Evolutionary conservation across 2,888 invertebrate species (phyloP).

Genomic region (Eristalinus sepulchralis): DNA sequence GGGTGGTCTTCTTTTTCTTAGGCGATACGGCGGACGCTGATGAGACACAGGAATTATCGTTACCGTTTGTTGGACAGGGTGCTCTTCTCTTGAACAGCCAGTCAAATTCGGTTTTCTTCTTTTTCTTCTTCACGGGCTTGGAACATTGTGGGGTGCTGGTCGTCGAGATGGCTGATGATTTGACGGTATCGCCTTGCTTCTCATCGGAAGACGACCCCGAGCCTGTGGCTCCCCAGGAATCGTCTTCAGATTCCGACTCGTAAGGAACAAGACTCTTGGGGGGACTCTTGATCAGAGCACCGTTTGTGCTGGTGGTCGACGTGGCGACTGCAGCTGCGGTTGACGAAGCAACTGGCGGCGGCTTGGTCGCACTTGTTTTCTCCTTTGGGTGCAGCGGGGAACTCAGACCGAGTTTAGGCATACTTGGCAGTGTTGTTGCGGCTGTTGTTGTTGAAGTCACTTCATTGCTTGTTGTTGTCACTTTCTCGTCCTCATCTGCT

Average conservation of each 20-base stretch:
- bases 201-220: constrained; percentile 72
- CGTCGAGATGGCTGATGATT: constrained; percentile 52
- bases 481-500: constrained; percentile 49
- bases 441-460: constrained; percentile 73
- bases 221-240: constrained; percentile 60
- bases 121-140: constrained; percentile 64
- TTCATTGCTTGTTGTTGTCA: constrained; percentile 72
- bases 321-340: constrained; percentile 23
- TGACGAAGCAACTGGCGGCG: constrained; percentile 18
- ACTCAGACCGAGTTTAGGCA: constrained; percentile 77
- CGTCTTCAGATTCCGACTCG: constrained; percentile 83
- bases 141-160: constrained; percentile 66
- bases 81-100: constrained; percentile 48
- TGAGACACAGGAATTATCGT: constrained; percentile 27
- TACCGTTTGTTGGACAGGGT: constrained; percentile 37
- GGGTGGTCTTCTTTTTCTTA: constrained; percentile 70
- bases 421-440: constrained; percentile 78
- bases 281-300: constrained; percentile 72
- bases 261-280: constrained; percentile 83
- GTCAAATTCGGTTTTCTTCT: constrained; percentile 60
- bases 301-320: constrained; percentile 32
- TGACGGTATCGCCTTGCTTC: constrained; percentile 57
- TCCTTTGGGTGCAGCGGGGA: constrained; percentile 61
- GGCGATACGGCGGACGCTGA: constrained; percentile 25
- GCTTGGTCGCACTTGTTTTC: constrained; percentile 15